Evolutionary conservation across 2,113 vertebrate genomes (phyloP).

Genomic region (Nerophis lumbriciformis): DNA sequence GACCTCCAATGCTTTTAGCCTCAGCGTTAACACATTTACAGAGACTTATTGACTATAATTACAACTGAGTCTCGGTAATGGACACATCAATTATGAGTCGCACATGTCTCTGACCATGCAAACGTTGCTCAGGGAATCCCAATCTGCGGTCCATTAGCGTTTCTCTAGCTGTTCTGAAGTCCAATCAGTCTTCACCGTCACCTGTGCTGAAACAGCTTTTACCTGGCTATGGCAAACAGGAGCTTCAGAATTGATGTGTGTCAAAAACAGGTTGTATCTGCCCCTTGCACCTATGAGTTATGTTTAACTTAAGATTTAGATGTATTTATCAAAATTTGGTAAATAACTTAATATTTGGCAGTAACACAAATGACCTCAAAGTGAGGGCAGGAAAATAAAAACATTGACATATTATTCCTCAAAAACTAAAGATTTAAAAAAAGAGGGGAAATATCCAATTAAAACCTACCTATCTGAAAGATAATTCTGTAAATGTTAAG

Average conservation of each 20-base stretch:
- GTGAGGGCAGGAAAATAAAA: background rate
- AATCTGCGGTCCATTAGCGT: constrained; percentile 94
- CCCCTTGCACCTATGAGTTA: background rate
- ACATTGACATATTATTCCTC: background rate
- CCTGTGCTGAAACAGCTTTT: constrained; percentile 59
- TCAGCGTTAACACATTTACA: constrained; percentile 99
- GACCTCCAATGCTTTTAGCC: constrained; percentile 99
- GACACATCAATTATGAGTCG: constrained; percentile 99
- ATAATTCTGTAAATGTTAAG: too few species aligned
- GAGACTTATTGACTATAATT: constrained; percentile 99
- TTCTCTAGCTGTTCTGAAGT: constrained; percentile 73
- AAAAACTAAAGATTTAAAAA: too few species aligned
- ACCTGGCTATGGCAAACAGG: constrained; percentile 62
- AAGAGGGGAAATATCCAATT: too few species aligned
- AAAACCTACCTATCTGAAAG: too few species aligned
- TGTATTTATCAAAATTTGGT: background rate
- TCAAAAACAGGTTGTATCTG: constrained; percentile 26
- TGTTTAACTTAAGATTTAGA: background rate
- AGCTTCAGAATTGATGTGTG: constrained; percentile 23
- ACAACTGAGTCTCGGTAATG: constrained; percentile 99
- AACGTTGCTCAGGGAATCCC: constrained; percentile 97
- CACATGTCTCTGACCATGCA: constrained; percentile 92
- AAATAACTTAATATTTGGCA: background rate
- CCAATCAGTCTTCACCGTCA: constrained; percentile 69
- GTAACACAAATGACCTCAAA: background rate